These are phyloP conservation scores for Pitangus sulphuratus DNA, from an alignment of 2,797 vertebrate species.

Conservation along the genomic window DNA sequence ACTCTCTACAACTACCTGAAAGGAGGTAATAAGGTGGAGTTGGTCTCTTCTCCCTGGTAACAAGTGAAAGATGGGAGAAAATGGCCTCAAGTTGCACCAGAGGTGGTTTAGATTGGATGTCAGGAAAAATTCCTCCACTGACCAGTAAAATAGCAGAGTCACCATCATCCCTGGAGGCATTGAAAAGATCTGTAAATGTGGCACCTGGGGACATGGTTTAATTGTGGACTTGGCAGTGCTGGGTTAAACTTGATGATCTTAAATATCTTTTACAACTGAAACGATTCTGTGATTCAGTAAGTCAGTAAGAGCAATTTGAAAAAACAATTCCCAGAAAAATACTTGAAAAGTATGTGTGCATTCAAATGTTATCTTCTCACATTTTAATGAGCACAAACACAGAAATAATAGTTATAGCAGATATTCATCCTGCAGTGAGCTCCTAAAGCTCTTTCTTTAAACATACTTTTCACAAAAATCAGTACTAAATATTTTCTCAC, in stretches of 20 bases:
- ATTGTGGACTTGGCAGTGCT: not conserved
- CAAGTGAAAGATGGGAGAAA: not conserved
- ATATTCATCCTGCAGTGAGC: not conserved
- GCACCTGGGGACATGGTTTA: not conserved
- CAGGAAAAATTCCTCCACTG: not conserved
- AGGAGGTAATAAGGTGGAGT: not conserved
- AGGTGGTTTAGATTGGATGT: not conserved
- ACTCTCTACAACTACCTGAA: not conserved
- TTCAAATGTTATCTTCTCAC: not conserved
- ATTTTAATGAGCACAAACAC: not conserved
- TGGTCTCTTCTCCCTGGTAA: not conserved
- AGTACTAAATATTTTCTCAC: not conserved
- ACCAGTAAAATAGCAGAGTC: not conserved
- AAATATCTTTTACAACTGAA: not conserved
- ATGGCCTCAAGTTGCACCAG: not conserved
- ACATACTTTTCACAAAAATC: not conserved
- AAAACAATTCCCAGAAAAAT: not conserved
- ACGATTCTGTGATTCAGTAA: not conserved
- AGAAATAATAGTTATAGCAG: not conserved
- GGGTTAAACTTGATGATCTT: not conserved
- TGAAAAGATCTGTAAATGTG: fast-evolving
- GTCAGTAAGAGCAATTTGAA: not conserved
- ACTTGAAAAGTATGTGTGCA: not conserved
- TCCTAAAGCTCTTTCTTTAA: not conserved
- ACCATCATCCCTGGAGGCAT: not conserved